Percentiles rank a stretch among this genome's conserved stretches.
phyloP scores from a whole-genome alignment of 2,113 vertebrate genomes.

The Tylochromis polylepis region DNA sequence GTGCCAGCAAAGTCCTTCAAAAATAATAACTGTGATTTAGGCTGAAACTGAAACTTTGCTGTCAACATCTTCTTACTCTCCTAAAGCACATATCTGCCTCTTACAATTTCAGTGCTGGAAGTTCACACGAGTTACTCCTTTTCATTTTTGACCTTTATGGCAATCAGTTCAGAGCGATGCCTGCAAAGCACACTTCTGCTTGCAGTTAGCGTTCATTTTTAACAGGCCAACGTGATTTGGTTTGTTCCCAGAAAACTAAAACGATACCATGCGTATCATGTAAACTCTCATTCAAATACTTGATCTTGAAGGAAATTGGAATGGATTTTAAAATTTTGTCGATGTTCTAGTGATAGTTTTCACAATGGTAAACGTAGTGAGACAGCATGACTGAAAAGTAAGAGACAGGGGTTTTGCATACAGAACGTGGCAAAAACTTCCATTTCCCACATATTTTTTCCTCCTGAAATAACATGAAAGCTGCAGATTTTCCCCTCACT shows the following conservation, averaged over 20 bases:
- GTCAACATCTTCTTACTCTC: neutral
- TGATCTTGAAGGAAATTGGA: neutral
- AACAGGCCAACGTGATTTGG: neutral
- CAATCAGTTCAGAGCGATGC: neutral
- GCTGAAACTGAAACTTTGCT: slow-evolving; percentile 22
- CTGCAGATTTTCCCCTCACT: neutral
- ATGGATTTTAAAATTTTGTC: neutral
- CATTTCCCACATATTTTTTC: neutral
- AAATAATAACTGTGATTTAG: slow-evolving; percentile 44
- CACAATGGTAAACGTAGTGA: neutral
- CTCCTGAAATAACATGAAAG: neutral
- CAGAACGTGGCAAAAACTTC: neutral
- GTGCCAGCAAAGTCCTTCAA: slow-evolving; percentile 33
- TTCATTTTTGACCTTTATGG: neutral
- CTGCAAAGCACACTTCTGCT: neutral
- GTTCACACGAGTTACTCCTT: neutral
- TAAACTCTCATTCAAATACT: neutral
- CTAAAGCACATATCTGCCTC: neutral
- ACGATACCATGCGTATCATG: neutral
- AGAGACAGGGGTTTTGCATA: neutral
- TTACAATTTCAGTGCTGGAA: neutral
- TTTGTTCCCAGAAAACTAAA: neutral
- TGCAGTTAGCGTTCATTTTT: neutral
- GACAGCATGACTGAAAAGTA: neutral
- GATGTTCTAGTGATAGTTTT: neutral